These are phyloP conservation scores for Centropyge bicolor DNA, from an alignment of 2,797 vertebrate genomes.

Conservation along the genomic window DNA sequence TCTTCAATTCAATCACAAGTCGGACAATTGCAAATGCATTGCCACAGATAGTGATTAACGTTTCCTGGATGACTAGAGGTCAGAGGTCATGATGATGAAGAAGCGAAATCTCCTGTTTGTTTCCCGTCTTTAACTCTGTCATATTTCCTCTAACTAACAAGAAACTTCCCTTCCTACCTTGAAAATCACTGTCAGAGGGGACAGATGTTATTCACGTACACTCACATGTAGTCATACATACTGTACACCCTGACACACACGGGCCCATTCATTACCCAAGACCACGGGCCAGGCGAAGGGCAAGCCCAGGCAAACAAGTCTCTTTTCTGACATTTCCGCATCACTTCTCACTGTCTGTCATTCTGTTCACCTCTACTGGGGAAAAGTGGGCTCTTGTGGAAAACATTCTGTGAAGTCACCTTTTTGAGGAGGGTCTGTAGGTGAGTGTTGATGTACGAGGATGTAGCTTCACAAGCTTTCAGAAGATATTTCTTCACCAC, in stretches of 20 bases:
- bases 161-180: constrained; percentile 41
- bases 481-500: constrained; percentile 2
- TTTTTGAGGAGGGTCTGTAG: constrained; percentile 15
- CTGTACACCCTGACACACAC: constrained; percentile 49
- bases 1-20: no score
- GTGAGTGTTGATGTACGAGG: constrained; percentile 29
- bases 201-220: constrained; percentile 56
- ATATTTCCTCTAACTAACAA: constrained; percentile 60
- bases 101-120: constrained; percentile 33
- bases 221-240: constrained; percentile 59
- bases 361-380: constrained; percentile 21
- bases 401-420: constrained; percentile 54
- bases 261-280: constrained; percentile 62
- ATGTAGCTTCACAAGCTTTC: constrained; percentile 2
- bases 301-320: constrained; percentile 64
- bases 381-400: constrained; percentile 30
- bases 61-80: constrained; percentile 41
- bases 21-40: no score
- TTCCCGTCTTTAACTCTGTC: constrained; percentile 45
- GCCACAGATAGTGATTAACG: constrained; percentile 12
- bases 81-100: constrained; percentile 37
- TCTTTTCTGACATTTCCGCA: constrained; percentile 50
- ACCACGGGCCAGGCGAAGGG: constrained; percentile 46
- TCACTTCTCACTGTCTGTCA: constrained; percentile 17
- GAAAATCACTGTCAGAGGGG: constrained; percentile 9